Base-by-base conservation (phyloP, 2,888 invertebrate species). In the Megamerina dolium region DNA sequence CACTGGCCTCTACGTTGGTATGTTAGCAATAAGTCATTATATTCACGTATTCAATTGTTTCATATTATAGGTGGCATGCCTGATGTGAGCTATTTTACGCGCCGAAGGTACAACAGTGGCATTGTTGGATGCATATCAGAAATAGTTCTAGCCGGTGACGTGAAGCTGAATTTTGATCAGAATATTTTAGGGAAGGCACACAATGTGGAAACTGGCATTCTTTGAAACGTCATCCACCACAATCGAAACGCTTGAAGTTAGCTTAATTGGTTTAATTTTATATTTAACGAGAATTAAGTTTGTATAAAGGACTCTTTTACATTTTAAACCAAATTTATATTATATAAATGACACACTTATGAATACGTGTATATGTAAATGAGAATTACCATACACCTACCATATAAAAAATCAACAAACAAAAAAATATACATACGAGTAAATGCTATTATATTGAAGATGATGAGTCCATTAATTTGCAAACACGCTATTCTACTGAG, bases 1-100 rank as follows among this genome's bases (percentile, higher is more conserved):
- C 61, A 87, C 88, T 49, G 88, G 91, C 53, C 80, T 94, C 38
- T 94, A 85, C 73, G 82, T 94, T 60, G 94, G 94, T 89, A 73
- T 75, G 75, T 56, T n/a, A n/a, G n/a, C n/a, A n/a, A n/a, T n/a
- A n/a, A n/a, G n/a, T n/a, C n/a, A n/a, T n/a, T n/a, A n/a, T n/a
- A n/a, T n/a, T n/a, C n/a, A n/a, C n/a, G n/a, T n/a, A n/a, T n/a
- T n/a, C n/a, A n/a, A n/a, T 31, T 31, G 8, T 8, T 31, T 38
- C 12, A 5, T 14, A 16, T 18, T 9, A 10, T 70, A 90, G 90
- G 91, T 63, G 90, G 90, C 10, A 78, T 87, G 65, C 85, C 87
- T 40, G 82, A 87, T 57, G 81, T 86, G 61, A 79, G 81, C 53
- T 76, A 79, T 60, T 82, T 80, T 60, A 82, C 84, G 4, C 77